Evolutionary conservation across 1,140 invertebrate species (phyloP), one percentile per base, ranked within the genome.

Genomic region (Camponotus vicinus): DNA sequence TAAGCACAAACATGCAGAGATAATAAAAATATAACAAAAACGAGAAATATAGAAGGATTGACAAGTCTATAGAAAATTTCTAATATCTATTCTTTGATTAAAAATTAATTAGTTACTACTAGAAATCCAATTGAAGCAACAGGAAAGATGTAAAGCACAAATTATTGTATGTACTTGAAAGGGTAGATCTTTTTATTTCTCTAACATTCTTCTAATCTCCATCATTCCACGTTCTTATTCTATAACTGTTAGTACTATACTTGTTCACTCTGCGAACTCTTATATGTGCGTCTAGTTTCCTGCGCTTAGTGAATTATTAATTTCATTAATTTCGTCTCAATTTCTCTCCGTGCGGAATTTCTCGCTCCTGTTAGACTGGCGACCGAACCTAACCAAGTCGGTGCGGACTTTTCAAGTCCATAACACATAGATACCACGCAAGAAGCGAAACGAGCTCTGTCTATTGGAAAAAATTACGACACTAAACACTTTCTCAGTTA

Each of bases 271-370:
- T 3, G 9, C 69, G 3, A 42, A 3, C 45, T 37, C 37, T 49
- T 21, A 7, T 32, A 9, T 13, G 7, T 40, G 3, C 34, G 6
- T 34, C 15, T 45, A 37, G 40, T 13, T 66, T 9, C n/a, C 0
- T 32, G 32, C 45, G 40, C 32, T 52, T 8, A 13, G 45, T 55
- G 42, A 78, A 86, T 89, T 90, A 90, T 90, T 90, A 90, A 90
- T 90, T 89, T 89, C 75, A 67, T 90, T 90, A 89, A 89, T 89
- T 88, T 86, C 32, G 42, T 45, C 87, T 66, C 45, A 71, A 34
- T 87, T 87, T 84, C n/a, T 73, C 52, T 8, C 45, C 57, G 49
- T 5, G 15, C 15, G 89, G 79, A 89, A 87, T 90, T 85, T 85
- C 63, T 70, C 86, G 55, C 73, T 87, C 57, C 87, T 75, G 79